These are phyloP conservation scores for Chondrilla cf. caribensis DNA, from an alignment of 37 sponge, comb jelly and placozoan genomes.

Conservation along the genomic window DNA sequence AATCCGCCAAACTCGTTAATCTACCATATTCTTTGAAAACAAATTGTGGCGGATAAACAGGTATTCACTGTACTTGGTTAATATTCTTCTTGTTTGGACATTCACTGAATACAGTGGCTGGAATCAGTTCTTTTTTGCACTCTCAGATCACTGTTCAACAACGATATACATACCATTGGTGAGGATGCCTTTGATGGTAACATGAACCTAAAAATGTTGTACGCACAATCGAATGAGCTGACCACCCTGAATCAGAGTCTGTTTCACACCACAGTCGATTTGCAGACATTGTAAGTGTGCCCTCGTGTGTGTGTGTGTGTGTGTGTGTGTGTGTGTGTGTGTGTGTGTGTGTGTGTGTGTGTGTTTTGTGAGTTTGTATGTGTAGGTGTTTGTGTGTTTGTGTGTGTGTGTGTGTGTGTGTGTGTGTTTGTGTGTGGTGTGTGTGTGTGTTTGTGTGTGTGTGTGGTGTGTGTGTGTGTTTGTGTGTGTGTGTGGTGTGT, in stretches of 20 bases:
- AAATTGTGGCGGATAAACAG: too few species aligned
- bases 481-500: too few species aligned
- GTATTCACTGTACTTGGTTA: too few species aligned
- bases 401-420: not conserved
- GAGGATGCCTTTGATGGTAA: not conserved
- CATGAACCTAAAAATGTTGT: not conserved
- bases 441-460: not conserved
- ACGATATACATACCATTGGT: not conserved
- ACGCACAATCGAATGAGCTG: not conserved
- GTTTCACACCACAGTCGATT: constrained; percentile 5
- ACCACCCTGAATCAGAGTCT: not conserved
- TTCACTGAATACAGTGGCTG: too few species aligned
- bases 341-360: not conserved
- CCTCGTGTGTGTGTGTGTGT: not conserved
- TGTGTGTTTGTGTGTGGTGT: not conserved
- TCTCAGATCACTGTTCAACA: constrained; percentile 4
- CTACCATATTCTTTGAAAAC: too few species aligned
- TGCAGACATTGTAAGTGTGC: not conserved
- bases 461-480: not conserved
- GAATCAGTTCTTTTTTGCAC: too few species aligned
- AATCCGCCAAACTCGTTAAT: too few species aligned
- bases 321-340: not conserved
- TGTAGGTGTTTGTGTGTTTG: not conserved
- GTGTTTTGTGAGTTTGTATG: not conserved
- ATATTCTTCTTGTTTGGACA: too few species aligned